phyloP scores from a whole-genome alignment of 2,113 vertebrate genomes.

The Lucifuga dentata region DNA sequence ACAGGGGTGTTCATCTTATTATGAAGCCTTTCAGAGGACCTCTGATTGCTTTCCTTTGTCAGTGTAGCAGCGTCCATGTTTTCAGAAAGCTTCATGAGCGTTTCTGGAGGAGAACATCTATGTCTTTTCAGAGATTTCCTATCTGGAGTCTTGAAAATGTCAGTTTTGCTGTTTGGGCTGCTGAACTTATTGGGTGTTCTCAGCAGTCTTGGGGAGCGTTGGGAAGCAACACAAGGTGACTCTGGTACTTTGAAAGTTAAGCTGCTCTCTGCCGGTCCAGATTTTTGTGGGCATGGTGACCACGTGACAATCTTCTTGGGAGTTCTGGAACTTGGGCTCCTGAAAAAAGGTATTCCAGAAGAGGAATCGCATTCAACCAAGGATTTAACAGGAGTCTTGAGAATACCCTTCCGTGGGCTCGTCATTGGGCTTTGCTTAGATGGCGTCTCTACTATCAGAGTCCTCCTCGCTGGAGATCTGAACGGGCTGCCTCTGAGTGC shows the following conservation, averaged over 20 bases:
- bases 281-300: slow-evolving; percentile 78
- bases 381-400: slow-evolving; percentile 73
- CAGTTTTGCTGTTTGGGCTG: slow-evolving; percentile 46
- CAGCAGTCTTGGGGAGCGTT: slow-evolving; percentile 53
- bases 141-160: slow-evolving; percentile 70
- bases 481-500: slow-evolving; percentile 68
- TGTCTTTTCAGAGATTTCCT: slow-evolving; percentile 31
- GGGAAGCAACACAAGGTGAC: slow-evolving; percentile 57
- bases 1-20: slow-evolving; percentile 26
- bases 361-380: slow-evolving; percentile 43
- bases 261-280: slow-evolving; percentile 7
- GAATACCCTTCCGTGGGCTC: slow-evolving; percentile 60
- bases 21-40: slow-evolving; percentile 31
- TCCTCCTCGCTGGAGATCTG: slow-evolving; percentile 53
- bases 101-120: slow-evolving; percentile 31
- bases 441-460: slow-evolving; percentile 48
- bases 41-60: slow-evolving; percentile 14
- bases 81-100: slow-evolving; percentile 12
- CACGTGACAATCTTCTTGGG: slow-evolving; percentile 76
- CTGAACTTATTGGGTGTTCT: slow-evolving; percentile 42
- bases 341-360: slow-evolving; percentile 10
- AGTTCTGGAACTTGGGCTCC: slow-evolving; percentile 51
- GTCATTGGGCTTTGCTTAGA: slow-evolving; percentile 64
- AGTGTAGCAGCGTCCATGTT: background rate
- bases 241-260: slow-evolving; percentile 69